phyloP scores from a whole-genome alignment of 2,113 vertebrate species.

The Penelope pileata region DNA sequence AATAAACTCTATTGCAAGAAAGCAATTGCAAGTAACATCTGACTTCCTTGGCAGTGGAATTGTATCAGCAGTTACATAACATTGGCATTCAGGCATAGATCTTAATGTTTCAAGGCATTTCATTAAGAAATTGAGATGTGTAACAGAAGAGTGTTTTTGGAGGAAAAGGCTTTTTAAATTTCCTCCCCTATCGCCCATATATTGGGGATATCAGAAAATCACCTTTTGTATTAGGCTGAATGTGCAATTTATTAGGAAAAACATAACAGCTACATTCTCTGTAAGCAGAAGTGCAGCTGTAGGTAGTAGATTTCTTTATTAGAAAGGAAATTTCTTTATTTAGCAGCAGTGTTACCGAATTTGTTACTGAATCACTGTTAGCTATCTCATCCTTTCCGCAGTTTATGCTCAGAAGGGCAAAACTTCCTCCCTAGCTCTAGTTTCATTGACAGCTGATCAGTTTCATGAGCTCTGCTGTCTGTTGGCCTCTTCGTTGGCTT shows the following conservation, averaged over 20 bases:
- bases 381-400: background rate
- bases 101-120: background rate
- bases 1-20: background rate
- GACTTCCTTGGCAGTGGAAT: background rate
- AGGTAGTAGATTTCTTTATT: background rate
- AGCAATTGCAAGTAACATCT: background rate
- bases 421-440: conserved; percentile 3
- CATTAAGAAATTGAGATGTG: background rate
- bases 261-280: background rate
- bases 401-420: background rate
- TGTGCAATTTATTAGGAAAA: background rate
- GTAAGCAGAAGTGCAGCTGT: background rate
- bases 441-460: background rate
- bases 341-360: background rate
- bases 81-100: background rate
- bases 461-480: background rate
- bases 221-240: background rate
- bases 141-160: background rate
- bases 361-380: background rate
- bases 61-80: background rate
- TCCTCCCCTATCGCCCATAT: accelerated
- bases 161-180: background rate
- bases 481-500: background rate
- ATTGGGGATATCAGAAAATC: background rate
- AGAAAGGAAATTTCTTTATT: background rate